phyloP scores from a whole-genome alignment of 2,888 invertebrate species.

The Rotaria magnacalcarata region DNA sequence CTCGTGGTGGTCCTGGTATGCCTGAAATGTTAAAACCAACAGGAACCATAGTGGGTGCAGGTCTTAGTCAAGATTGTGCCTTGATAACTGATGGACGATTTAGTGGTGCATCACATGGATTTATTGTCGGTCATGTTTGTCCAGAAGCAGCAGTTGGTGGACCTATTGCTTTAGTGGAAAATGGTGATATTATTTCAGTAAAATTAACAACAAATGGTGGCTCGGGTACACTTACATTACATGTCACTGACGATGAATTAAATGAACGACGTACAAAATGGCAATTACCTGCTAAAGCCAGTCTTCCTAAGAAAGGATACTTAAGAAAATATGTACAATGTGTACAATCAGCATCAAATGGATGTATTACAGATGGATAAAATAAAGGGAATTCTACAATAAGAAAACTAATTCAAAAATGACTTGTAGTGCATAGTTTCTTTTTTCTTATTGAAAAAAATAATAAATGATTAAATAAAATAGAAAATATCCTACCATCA shows the following conservation, averaged over 20 bases:
- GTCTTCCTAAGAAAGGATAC: not conserved
- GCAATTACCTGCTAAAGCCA: not conserved
- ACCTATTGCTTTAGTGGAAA: conserved; percentile 36
- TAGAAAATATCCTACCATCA: too few species aligned
- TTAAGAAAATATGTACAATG: conserved; percentile 26
- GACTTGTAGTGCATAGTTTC: not conserved
- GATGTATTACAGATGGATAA: conserved; percentile 24
- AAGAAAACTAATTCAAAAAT: not conserved
- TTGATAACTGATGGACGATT: conserved; percentile 45
- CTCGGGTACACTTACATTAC: not conserved
- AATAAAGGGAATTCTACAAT: not conserved
- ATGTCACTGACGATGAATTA: conserved; percentile 30
- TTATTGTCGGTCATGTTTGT: conserved; percentile 44
- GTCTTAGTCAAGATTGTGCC: conserved; percentile 39
- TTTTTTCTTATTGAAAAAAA: not conserved
- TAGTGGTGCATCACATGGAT: conserved; percentile 45
- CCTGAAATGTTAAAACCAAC: conserved; percentile 47
- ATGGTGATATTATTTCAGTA: conserved; percentile 42
- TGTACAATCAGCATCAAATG: conserved; percentile 33
- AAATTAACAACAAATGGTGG: not conserved
- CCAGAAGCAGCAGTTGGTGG: conserved; percentile 46
- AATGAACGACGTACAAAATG: conserved; percentile 16
- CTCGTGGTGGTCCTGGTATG: conserved; percentile 47
- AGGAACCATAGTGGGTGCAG: conserved; percentile 39
- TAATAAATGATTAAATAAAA: too few species aligned